A percentile compares a stretch with the other conserved stretches of the same genome.
phyloP scores from a whole-genome alignment of 2,888 invertebrate species.

The Cyclophora albipunctata region DNA sequence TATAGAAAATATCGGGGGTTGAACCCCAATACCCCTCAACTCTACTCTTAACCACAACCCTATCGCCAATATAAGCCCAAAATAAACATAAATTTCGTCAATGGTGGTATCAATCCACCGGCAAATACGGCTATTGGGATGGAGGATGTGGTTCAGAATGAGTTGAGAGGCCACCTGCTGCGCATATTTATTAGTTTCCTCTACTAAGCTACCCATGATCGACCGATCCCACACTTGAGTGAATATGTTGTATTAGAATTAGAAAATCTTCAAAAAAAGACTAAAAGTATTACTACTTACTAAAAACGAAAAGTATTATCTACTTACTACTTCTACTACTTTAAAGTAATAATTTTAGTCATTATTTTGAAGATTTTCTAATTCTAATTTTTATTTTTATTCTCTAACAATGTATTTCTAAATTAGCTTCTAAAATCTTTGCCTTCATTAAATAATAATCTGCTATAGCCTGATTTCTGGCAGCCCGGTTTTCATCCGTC shows the following conservation, averaged over 20 bases:
- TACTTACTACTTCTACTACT: too few relatives aligned
- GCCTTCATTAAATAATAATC: too few relatives aligned
- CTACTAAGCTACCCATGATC: not conserved
- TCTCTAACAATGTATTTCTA: too few relatives aligned
- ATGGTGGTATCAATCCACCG: not conserved
- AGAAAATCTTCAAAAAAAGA: too few relatives aligned
- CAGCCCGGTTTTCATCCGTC: too few relatives aligned
- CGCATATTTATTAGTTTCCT: conserved; percentile 19
- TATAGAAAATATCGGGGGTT: conserved; percentile 1
- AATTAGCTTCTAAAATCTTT: too few relatives aligned
- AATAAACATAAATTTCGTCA: not conserved
- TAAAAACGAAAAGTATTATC: too few relatives aligned
- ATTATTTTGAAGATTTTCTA: conserved; percentile 9
- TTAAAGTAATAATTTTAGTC: too few relatives aligned
- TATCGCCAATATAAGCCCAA: not conserved
- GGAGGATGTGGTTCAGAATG: not conserved
- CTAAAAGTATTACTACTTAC: too few relatives aligned
- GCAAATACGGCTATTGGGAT: conserved; percentile 6
- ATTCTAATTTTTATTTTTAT: not conserved
- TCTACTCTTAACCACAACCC: conserved; percentile 5
- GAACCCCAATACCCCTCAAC: conserved; percentile 6
- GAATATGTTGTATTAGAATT: not conserved
- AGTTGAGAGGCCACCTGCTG: not conserved
- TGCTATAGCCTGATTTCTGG: too few relatives aligned
- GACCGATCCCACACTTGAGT: not conserved